Base-by-base conservation (phyloP, 1,140 invertebrate genomes). In the Dendrolimus kikuchii region DNA sequence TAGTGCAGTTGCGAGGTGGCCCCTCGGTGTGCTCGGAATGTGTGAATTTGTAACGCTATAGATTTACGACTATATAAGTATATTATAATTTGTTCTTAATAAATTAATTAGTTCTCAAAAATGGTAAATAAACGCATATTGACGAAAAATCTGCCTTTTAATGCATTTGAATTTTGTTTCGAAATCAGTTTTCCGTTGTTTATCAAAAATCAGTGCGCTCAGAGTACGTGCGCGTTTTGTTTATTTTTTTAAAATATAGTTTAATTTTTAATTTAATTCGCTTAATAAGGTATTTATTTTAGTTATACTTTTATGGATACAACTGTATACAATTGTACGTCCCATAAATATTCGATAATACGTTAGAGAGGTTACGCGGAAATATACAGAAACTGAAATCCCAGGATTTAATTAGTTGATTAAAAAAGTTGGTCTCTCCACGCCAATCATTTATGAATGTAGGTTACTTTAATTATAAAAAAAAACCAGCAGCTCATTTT, bases 251-350 rank as follows among this genome's bases (percentile, higher is more conserved):
- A 61, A 72, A 71, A 74, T 63, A 68, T 67, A 71, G 68, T 66
- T 74, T 74, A 81, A 76, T 71, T 64, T 83, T 76, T 79, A 72
- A 71, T 81, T 82, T 76, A 77, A 70, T 72, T 81, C 64, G 70
- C 75, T 79, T 78, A 61, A 73, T 84, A 86, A 86, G 82, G 75
- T 86, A 86, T 86, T 86, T 86, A 86, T 86, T 86, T 86, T 86
- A 86, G 83, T 82, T 81, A 71, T 80, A 85, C 71, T 75, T 77
- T 79, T 74, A 76, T 80, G 82, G 82, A 86, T 86, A 86, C 83
- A 79, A 63, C 73, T 81, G 83, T 86, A 86, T 86, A 84, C 83
- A 86, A 82, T 60, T 59, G 60, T 66, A 70, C 74, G 65, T 71
- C 70, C 61, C 59, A 54, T 60, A 60, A 23, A 23, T 23, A 23